These are phyloP conservation scores for Electrona antarctica DNA, from an alignment of 2,113 vertebrate genomes.

Conservation along the genomic window DNA sequence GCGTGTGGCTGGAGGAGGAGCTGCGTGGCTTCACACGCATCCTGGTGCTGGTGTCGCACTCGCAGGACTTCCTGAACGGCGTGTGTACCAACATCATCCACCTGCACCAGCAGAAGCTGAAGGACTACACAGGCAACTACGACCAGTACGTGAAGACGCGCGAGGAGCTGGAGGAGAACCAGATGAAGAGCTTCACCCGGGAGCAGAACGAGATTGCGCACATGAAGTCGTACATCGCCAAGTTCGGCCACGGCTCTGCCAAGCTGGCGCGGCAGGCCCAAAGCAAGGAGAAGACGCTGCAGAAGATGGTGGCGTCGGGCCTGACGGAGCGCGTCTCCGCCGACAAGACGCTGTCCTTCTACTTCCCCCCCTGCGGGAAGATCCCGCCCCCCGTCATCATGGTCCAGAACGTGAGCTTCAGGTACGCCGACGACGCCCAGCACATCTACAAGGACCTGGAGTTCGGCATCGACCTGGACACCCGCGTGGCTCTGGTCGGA, in stretches of 20 bases:
- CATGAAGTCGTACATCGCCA: constrained; percentile 99
- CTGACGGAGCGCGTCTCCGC: constrained; percentile 93
- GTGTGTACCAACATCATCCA: constrained; percentile 98
- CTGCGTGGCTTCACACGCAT: constrained; percentile 96
- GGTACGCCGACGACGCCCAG: constrained; percentile 88
- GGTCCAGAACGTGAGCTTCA: constrained; percentile 99
- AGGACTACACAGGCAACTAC: constrained; percentile 97
- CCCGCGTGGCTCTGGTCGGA: constrained; percentile 94
- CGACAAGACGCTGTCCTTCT: constrained; percentile 98
- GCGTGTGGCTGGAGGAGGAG: constrained; percentile 98
- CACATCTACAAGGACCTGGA: constrained; percentile 94
- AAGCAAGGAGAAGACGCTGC: constrained; percentile 99
- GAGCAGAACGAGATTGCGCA: constrained; percentile 98
- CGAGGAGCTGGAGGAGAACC: constrained; percentile 96
- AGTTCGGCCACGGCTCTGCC: constrained; percentile 96
- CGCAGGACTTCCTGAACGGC: constrained; percentile 97
- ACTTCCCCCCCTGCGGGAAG: constrained; percentile 96
- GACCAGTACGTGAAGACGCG: constrained; percentile 98
- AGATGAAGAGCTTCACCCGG: constrained; percentile 99
- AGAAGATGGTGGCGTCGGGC: constrained; percentile 98
- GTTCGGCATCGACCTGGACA: constrained; percentile 97
- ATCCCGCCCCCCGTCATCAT: constrained; percentile 99
- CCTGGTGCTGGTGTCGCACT: constrained; percentile 96
- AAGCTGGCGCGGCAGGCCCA: constrained; percentile 97
- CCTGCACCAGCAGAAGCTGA: constrained; percentile 93